A percentile compares a stretch with the other conserved stretches of the same genome.
These are phyloP conservation scores for Tragelaphus buxtoni DNA, from an alignment of 2,113 vertebrate species.

Conservation along the genomic window DNA sequence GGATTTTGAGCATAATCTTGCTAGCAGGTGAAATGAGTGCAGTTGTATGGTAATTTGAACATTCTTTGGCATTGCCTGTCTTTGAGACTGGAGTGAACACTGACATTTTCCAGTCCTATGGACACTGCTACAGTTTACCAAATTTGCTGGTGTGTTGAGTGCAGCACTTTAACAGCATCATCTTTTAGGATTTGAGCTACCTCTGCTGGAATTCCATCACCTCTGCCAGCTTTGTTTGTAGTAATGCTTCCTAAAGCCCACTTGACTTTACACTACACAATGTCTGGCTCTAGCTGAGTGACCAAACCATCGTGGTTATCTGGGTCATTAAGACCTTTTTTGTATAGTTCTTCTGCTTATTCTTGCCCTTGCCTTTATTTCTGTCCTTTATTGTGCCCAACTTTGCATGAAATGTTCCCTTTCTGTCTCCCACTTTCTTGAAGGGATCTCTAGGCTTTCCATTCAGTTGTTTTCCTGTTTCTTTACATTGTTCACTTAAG, in stretches of 20 bases:
- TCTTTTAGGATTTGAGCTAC: not conserved
- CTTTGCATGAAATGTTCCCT: not conserved
- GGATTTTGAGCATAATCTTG: not conserved
- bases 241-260: not conserved
- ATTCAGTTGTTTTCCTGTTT: not conserved
- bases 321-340: not conserved
- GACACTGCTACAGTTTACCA: not conserved
- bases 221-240: not conserved
- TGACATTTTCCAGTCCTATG: not conserved
- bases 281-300: not conserved
- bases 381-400: not conserved
- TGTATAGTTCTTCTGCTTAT: not conserved
- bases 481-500: not conserved
- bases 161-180: not conserved
- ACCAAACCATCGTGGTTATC: not conserved
- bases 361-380: not conserved
- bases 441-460: not conserved
- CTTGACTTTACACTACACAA: not conserved
- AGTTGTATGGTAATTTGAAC: not conserved
- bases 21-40: not conserved
- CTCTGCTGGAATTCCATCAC: not conserved
- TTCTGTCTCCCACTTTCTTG: not conserved
- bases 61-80: not conserved
- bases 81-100: not conserved
- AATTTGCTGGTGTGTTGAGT: not conserved